phyloP scores from a whole-genome alignment of 2,113 vertebrate genomes.

The Pachycephala philippinensis region DNA sequence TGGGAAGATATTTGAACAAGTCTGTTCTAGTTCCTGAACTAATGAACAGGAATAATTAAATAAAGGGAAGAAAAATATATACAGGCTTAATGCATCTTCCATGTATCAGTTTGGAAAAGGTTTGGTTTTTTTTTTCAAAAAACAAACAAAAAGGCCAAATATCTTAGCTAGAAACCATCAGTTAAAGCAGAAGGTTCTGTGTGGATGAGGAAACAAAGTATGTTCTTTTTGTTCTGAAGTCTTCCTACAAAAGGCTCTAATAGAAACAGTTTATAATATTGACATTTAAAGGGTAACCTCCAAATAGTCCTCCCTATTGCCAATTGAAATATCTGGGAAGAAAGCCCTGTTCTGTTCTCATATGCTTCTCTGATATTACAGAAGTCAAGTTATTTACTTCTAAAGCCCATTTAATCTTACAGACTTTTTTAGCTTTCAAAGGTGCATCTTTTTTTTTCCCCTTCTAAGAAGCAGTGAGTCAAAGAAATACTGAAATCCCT shows the following conservation, averaged over 20 bases:
- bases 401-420: background rate
- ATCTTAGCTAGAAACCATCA: background rate
- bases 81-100: background rate
- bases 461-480: background rate
- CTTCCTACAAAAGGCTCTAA: background rate
- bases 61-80: background rate
- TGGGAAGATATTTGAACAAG: background rate
- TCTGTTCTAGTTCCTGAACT: background rate
- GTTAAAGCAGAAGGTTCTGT: background rate
- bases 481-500: background rate
- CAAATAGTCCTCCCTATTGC: background rate
- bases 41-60: background rate
- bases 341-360: background rate
- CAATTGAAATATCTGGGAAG: background rate
- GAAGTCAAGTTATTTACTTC: background rate
- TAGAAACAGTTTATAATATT: background rate
- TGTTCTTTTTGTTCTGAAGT: background rate
- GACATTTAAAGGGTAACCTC: background rate
- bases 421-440: background rate
- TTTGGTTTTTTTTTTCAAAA: background rate
- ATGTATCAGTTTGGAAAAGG: background rate
- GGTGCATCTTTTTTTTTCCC: background rate
- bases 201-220: constrained; percentile 1
- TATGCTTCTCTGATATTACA: background rate
- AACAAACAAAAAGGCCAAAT: background rate